phyloP scores from a whole-genome alignment of 2,113 vertebrate genomes.

The Uropsilus gracilis region DNA sequence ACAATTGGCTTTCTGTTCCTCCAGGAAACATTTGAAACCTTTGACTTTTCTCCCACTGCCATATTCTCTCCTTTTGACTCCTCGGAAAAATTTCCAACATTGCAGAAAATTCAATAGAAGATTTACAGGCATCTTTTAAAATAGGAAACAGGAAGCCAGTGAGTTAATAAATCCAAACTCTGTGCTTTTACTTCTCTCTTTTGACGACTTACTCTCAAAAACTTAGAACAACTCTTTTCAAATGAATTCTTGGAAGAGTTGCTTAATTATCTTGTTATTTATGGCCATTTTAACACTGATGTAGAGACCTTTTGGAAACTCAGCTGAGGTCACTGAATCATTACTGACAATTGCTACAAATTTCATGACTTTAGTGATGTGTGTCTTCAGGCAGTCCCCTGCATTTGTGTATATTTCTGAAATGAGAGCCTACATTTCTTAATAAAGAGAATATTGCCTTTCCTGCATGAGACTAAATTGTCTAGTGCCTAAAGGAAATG shows the following conservation, averaged over 20 bases:
- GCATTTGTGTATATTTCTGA: conserved; percentile 26
- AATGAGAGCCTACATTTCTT: not conserved
- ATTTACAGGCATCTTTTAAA: not conserved
- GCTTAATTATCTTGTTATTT: conserved; percentile 73
- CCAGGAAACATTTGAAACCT: not conserved
- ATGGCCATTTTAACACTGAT: conserved; percentile 65
- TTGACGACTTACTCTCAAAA: conserved; percentile 54
- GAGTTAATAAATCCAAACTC: not conserved
- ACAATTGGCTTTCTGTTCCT: not conserved
- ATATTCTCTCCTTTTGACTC: not conserved
- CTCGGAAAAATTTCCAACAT: not conserved
- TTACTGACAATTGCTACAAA: conserved; percentile 52
- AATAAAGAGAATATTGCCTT: conserved; percentile 35
- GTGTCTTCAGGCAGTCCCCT: not conserved
- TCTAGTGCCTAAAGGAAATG: not conserved
- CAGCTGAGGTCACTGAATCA: conserved; percentile 38
- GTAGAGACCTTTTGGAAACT: conserved; percentile 38
- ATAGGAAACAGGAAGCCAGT: not conserved
- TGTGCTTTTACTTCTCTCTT: not conserved
- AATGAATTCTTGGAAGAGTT: conserved; percentile 32
- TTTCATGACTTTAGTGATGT: conserved; percentile 23
- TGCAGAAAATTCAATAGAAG: not conserved
- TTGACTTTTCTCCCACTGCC: accelerated
- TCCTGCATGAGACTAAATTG: not conserved
- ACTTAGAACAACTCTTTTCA: conserved; percentile 42